phyloP scores from a whole-genome alignment of 2,797 vertebrate genomes.

The Pteronotus mesoamericanus region DNA sequence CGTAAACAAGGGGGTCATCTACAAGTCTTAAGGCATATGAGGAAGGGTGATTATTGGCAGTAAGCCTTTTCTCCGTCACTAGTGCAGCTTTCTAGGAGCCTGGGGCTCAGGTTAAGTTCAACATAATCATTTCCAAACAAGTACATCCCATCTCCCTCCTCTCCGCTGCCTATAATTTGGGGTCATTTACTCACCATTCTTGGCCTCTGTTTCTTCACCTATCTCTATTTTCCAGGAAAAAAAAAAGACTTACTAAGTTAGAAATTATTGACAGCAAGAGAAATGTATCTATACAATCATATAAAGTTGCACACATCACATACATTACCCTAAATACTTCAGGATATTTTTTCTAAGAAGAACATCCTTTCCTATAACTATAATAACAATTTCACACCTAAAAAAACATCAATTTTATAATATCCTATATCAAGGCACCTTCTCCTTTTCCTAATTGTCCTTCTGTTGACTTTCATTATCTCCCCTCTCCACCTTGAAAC shows the following conservation, averaged over 20 bases:
- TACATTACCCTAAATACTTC: not conserved
- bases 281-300: not conserved
- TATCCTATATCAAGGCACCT: not conserved
- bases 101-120: not conserved
- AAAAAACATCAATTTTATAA: not conserved
- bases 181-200: not conserved
- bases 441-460: not conserved
- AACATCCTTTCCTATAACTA: not conserved
- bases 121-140: not conserved
- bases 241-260: not conserved
- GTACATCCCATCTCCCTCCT: too few species aligned
- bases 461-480: not conserved
- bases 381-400: not conserved
- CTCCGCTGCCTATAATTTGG: not conserved
- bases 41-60: not conserved
- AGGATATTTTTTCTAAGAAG: not conserved
- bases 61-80: not conserved
- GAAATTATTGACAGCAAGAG: not conserved
- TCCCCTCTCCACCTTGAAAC: not conserved
- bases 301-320: not conserved
- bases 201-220: not conserved
- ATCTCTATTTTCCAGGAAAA: not conserved
- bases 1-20: not conserved
- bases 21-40: not conserved
- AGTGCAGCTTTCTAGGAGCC: not conserved